Conservation (phyloP, 2,113 vertebrate species). For the Notothenia coriiceps region DNA sequence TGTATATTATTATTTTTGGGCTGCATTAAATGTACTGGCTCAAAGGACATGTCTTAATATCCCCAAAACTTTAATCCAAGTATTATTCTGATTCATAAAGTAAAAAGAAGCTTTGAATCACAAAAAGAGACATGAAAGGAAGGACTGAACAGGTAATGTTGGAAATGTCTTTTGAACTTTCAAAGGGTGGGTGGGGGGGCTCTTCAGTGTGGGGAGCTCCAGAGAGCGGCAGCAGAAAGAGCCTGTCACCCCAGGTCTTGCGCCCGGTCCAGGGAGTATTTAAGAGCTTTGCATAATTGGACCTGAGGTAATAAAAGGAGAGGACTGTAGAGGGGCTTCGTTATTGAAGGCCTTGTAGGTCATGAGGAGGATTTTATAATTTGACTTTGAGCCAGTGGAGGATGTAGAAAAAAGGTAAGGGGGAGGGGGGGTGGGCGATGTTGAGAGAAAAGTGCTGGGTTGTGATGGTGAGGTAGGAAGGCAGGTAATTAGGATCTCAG, state of each 20-base stretch:
- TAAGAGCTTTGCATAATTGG: slow-evolving; percentile 14
- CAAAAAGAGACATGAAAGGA: background rate
- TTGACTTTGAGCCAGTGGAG: slow-evolving; percentile 10
- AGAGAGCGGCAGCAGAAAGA: background rate
- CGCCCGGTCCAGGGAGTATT: background rate
- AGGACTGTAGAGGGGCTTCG: background rate
- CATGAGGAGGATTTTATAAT: slow-evolving; percentile 24
- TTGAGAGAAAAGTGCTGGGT: background rate
- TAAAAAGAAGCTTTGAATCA: background rate
- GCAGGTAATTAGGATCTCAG: slow-evolving; percentile 2
- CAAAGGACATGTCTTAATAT: background rate
- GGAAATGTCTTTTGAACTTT: background rate
- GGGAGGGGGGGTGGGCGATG: background rate
- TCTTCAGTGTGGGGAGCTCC: background rate
- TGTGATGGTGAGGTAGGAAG: background rate
- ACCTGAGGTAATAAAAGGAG: background rate
- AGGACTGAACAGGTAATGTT: background rate
- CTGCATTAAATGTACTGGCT: no score
- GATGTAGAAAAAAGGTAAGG: background rate
- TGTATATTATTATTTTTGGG: no score
- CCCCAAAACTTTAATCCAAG: background rate
- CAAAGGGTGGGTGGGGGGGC: background rate
- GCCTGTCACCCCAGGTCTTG: background rate
- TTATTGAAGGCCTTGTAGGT: slow-evolving; percentile 11
- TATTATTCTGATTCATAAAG: background rate